Percentiles rank a stretch among this genome's conserved stretches.
Conservation (phyloP, 2,797 vertebrate species). For the Gymnopithys bicolor region DNA sequence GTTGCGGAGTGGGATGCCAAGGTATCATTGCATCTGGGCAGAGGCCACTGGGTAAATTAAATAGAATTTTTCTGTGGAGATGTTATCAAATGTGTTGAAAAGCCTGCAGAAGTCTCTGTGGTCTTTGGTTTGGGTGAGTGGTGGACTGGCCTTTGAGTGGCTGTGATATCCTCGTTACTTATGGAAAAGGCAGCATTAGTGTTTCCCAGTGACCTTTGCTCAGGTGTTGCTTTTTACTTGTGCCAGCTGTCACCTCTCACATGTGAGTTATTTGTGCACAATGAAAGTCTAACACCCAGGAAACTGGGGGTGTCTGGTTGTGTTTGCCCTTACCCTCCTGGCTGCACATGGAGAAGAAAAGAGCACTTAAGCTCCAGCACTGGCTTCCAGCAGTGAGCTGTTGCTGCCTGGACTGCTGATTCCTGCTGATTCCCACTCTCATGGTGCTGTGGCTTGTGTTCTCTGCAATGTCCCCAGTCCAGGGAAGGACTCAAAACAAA, state of each 20-base stretch:
- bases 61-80: slow-evolving; percentile 30
- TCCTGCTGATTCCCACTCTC: background rate
- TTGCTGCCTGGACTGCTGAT: background rate
- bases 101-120: background rate
- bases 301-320: background rate
- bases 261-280: background rate
- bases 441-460: background rate
- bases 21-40: slow-evolving; percentile 69
- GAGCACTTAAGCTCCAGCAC: no score
- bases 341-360: no score
- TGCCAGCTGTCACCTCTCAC: background rate
- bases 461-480: no score
- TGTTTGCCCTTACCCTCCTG: background rate
- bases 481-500: background rate
- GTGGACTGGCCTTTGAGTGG: background rate
- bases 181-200: background rate
- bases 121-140: background rate
- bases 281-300: background rate
- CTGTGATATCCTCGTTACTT: background rate
- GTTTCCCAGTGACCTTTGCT: background rate
- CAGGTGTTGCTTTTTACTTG: background rate
- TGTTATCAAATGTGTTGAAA: background rate
- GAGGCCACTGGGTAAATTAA: slow-evolving; percentile 47
- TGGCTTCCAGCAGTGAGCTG: no score
- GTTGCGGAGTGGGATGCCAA: slow-evolving; percentile 55